Conservation (phyloP, 2,113 vertebrate genomes). For the Leptobrachium leishanense region DNA sequence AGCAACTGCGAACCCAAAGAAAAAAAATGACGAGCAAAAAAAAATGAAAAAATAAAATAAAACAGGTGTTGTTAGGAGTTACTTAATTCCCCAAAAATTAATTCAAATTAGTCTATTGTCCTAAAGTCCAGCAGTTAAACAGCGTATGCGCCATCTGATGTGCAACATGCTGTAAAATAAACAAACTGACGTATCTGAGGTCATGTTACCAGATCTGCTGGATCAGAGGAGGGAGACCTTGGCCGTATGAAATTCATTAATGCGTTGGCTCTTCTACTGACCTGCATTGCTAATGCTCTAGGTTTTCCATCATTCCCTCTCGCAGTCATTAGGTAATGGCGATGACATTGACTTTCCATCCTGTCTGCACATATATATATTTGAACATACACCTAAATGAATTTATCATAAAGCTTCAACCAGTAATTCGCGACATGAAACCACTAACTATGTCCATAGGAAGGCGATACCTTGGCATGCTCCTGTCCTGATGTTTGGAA, state of each 20-base stretch:
- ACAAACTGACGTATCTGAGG: conserved; percentile 1
- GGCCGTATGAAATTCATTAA: conserved; percentile 60
- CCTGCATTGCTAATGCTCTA: conserved; percentile 58
- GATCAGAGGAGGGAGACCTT: conserved; percentile 48
- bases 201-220: conserved; percentile 47
- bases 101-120: conserved; percentile 17
- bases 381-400: conserved; percentile 58
- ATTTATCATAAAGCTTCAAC: conserved; percentile 71
- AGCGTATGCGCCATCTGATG: not conserved
- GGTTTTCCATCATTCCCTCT: conserved; percentile 66
- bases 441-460: conserved; percentile 60
- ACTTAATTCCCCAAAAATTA: not conserved
- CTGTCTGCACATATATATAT: conserved; percentile 53
- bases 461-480: conserved; percentile 90
- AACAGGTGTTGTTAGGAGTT: not conserved
- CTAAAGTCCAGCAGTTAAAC: not conserved
- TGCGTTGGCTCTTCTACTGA: conserved; percentile 55
- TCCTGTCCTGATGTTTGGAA: conserved; percentile 92
- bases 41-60: not conserved
- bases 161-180: conserved; percentile 3
- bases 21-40: not conserved
- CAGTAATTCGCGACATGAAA: conserved; percentile 72
- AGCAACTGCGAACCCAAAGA: conserved; percentile 63
- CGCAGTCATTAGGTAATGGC: conserved; percentile 64
- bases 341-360: conserved; percentile 74